Base-by-base conservation (phyloP, 2,888 invertebrate genomes). In the Coelopa pilipes region DNA sequence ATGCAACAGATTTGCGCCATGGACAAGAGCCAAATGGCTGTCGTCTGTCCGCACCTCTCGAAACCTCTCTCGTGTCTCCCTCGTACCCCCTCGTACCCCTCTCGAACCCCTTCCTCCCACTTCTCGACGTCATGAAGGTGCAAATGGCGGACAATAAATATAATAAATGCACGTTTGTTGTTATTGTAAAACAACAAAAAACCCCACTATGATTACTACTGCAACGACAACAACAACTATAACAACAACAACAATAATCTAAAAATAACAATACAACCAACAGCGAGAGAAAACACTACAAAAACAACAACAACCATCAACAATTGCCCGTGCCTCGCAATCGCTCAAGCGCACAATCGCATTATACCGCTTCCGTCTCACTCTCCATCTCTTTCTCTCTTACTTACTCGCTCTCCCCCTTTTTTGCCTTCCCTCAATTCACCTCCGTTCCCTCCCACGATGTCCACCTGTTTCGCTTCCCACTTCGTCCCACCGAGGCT, bases 331-430 rank as follows among this genome's bases (percentile, higher is more conserved):
- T 45, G 7, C 13, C 50, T 66, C 60, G 34, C 47, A 67, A 24
- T 46, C 59, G 45, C 59, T 67, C 34, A 67, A 59, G 72, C 60
- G 60, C 34, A 67, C 66, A 72, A 72, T 72, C 67, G 59, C 67
- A 72, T 72, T 72, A 72, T 63, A 60, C 55, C 12, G 17, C 34
- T 24, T 17, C 17, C 1, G 19, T 10, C 65, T 66, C 17, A 47
- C 9, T n/a, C 68, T 34, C 59, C 46, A 34, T 34, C 34, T 34
- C 34, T 45, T 17, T 45, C 19, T 55, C 19, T 45, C 7, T 55
- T 11, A 10, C 19, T 34, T 24, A 15, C 10, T 53, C 9, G 11
- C 21, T 19, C 1, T 59, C 46, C 59, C 50, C 19, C 19, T 59
- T 46, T 47, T 1, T 47, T 1, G 1, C 45, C 2, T 24, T 66